These are phyloP conservation scores for Onychomys torridus DNA, from an alignment of 2,797 vertebrate genomes.

Conservation along the genomic window DNA sequence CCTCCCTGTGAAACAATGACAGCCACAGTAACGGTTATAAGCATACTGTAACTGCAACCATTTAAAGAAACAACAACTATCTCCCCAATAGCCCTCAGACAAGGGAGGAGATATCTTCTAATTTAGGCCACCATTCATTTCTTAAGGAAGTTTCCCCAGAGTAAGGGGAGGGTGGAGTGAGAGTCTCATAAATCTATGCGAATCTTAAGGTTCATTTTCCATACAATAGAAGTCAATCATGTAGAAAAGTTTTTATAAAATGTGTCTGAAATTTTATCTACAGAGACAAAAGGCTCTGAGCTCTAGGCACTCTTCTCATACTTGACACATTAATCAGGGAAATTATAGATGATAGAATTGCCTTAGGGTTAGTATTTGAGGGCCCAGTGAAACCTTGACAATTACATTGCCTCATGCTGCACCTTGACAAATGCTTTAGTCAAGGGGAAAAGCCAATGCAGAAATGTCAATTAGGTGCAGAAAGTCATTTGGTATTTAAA, in stretches of 20 bases:
- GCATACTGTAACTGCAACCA: neutral
- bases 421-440: neutral
- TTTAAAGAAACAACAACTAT: neutral
- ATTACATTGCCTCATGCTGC: neutral
- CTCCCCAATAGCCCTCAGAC: neutral
- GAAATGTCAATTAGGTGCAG: conserved; percentile 6
- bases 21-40: neutral
- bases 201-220: neutral
- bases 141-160: neutral
- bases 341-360: neutral
- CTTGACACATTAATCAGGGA: neutral
- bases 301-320: neutral
- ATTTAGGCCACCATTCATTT: neutral
- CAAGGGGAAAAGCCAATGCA: neutral
- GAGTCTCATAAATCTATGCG: neutral
- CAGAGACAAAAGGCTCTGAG: neutral
- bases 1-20: neutral
- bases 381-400: neutral
- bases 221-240: neutral
- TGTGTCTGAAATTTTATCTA: neutral
- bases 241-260: conserved; percentile 19
- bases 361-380: neutral
- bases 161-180: neutral
- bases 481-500: conserved; percentile 22
- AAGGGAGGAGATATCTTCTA: neutral